These are phyloP conservation scores for Melanostigma gelatinosum DNA, from an alignment of 2,113 vertebrate genomes.

Conservation along the genomic window DNA sequence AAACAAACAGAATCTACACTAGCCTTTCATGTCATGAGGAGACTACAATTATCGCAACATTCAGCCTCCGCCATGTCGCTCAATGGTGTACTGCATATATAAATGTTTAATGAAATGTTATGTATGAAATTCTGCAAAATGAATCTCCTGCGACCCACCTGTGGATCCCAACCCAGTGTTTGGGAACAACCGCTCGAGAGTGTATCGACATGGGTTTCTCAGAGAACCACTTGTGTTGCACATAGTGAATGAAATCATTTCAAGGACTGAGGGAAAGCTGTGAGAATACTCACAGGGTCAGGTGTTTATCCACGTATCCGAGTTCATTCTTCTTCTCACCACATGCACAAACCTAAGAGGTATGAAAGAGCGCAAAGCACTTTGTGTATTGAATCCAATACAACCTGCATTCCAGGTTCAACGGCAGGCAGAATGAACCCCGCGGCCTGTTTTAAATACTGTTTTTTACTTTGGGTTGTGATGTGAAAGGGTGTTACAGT, in stretches of 20 bases:
- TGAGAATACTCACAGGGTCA: constrained; percentile 11
- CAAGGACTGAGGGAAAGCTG: not conserved
- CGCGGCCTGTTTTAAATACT: constrained; percentile 35
- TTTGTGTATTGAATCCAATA: constrained; percentile 14
- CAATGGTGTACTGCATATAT: not conserved
- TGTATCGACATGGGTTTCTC: not conserved
- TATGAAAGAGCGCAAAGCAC: not conserved
- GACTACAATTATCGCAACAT: not conserved
- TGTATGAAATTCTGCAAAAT: not conserved
- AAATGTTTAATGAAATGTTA: not conserved
- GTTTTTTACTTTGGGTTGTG: constrained; percentile 44
- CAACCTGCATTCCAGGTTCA: constrained; percentile 26
- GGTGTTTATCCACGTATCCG: not conserved
- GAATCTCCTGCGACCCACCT: no score
- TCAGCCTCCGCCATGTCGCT: not conserved
- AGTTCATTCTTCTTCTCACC: not conserved
- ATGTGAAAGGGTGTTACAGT: constrained; percentile 38
- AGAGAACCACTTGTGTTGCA: not conserved
- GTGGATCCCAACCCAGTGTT: no score
- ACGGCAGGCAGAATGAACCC: constrained; percentile 16
- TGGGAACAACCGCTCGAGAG: not conserved
- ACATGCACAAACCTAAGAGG: not conserved
- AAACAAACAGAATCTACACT: no score
- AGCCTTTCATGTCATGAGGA: not conserved
- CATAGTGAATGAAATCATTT: not conserved